These are phyloP conservation scores for Hypomesus transpacificus DNA, from an alignment of 2,113 vertebrate genomes.

Conservation along the genomic window DNA sequence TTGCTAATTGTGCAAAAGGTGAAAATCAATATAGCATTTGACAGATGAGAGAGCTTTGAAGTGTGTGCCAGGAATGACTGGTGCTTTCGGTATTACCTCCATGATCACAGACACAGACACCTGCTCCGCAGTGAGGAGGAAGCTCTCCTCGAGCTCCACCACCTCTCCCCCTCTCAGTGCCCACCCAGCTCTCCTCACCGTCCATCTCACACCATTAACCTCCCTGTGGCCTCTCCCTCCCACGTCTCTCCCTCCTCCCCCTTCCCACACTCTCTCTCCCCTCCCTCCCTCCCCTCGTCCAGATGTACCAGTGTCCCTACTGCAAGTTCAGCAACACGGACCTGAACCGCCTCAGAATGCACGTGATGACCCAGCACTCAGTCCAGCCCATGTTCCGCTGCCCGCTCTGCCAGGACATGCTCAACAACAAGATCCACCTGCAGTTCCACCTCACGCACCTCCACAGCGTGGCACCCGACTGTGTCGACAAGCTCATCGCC, in stretches of 20 bases:
- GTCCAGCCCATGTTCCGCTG: constrained; percentile 97
- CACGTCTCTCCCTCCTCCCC: neutral
- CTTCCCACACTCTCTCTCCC: neutral
- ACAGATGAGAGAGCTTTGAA: constrained; percentile 75
- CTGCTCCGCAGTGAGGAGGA: constrained; percentile 44
- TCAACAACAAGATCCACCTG: constrained; percentile 98
- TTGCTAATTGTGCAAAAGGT: constrained; percentile 74
- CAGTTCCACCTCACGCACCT: constrained; percentile 99
- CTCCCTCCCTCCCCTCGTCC: constrained; percentile 26
- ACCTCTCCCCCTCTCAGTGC: constrained; percentile 35
- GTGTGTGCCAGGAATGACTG: constrained; percentile 61
- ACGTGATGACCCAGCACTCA: constrained; percentile 98
- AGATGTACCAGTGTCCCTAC: constrained; percentile 98
- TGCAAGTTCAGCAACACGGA: constrained; percentile 97
- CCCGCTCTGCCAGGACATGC: constrained; percentile 97
- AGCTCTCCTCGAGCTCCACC: constrained; percentile 11
- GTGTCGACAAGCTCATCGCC: constrained; percentile 95
- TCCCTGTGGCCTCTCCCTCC: constrained; percentile 1
- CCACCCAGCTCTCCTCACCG: constrained; percentile 19
- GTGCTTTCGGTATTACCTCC: constrained; percentile 57
- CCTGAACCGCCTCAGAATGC: constrained; percentile 92
- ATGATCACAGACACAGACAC: constrained; percentile 63
- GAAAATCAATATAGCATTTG: constrained; percentile 73
- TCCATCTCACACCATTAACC: constrained; percentile 45
- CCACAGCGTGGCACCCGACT: constrained; percentile 97